Percentiles rank a stretch among this genome's conserved stretches.
phyloP scores from a whole-genome alignment of 2,113 vertebrate species.

The Xyliphius kryptos region DNA sequence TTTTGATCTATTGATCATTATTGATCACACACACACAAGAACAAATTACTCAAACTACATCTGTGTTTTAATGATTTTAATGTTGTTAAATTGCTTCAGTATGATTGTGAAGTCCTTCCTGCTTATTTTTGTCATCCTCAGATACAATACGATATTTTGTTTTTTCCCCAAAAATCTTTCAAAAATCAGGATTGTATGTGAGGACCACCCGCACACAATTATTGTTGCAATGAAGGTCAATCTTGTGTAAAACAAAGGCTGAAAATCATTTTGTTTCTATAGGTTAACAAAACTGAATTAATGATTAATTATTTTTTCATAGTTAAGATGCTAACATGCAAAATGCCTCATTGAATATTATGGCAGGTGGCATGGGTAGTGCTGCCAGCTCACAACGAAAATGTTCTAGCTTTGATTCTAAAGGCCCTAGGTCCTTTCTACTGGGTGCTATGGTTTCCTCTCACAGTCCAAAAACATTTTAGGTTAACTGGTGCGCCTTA shows the following conservation, averaged over 20 bases:
- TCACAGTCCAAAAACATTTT: too few species aligned
- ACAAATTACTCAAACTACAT: background rate
- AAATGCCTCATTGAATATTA: background rate
- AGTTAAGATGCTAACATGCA: background rate
- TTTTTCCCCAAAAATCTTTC: background rate
- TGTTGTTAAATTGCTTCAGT: slow-evolving; percentile 27
- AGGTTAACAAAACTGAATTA: background rate
- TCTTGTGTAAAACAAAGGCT: background rate
- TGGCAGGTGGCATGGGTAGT: too few species aligned
- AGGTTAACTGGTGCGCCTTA: too few species aligned
- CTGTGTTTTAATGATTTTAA: slow-evolving; percentile 1
- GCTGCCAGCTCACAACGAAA: too few species aligned
- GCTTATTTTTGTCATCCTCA: slow-evolving; percentile 5
- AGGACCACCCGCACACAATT: background rate
- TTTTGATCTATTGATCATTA: slow-evolving; percentile 6
- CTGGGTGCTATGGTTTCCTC: too few species aligned
- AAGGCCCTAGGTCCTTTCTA: too few species aligned
- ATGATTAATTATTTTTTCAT: too few species aligned
- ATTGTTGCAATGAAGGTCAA: background rate
- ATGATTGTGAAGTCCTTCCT: slow-evolving; percentile 26
- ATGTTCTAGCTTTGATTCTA: too few species aligned
- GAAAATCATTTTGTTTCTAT: background rate
- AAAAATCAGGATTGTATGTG: background rate
- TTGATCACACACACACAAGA: slow-evolving; percentile 19
- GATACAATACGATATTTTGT: slow-evolving; percentile 4